These are phyloP conservation scores for Parotocinclus haroldoi DNA, from an alignment of 2,797 vertebrate species.

Conservation along the genomic window DNA sequence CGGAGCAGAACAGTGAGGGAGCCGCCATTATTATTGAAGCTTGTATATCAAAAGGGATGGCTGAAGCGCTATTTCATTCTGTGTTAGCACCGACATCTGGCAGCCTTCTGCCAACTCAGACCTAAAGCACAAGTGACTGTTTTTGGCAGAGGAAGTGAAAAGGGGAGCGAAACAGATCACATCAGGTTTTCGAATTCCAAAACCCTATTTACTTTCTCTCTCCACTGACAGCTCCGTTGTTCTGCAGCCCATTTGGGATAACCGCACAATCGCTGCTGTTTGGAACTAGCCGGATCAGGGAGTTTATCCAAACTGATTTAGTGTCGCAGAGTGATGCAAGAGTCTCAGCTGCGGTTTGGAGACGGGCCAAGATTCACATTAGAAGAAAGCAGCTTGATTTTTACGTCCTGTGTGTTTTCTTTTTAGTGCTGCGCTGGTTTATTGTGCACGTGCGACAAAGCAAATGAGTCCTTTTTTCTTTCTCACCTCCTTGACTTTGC, in stretches of 20 bases:
- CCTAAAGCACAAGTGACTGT: slow-evolving; percentile 31
- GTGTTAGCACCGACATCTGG: slow-evolving; percentile 25
- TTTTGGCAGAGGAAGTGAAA: slow-evolving; percentile 26
- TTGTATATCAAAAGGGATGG: slow-evolving; percentile 36
- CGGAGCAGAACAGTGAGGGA: background rate
- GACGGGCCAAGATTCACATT: slow-evolving; percentile 21
- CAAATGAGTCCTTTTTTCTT: slow-evolving; percentile 18
- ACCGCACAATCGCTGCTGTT: slow-evolving; percentile 37
- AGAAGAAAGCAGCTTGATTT: slow-evolving; percentile 31
- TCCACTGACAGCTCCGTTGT: slow-evolving; percentile 52
- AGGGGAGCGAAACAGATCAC: slow-evolving; percentile 30
- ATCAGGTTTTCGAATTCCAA: slow-evolving; percentile 42
- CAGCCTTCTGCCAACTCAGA: slow-evolving; percentile 29
- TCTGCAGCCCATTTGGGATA: slow-evolving; percentile 43
- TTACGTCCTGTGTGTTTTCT: slow-evolving; percentile 35
- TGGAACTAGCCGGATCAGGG: slow-evolving; percentile 34
- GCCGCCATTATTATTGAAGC: slow-evolving; percentile 26
- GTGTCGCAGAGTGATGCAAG: slow-evolving; percentile 31
- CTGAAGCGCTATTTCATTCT: slow-evolving; percentile 35
- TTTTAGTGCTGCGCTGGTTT: slow-evolving; percentile 25
- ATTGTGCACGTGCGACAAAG: slow-evolving; percentile 27
- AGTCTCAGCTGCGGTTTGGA: slow-evolving; percentile 23
- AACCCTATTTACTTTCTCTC: slow-evolving; percentile 53
- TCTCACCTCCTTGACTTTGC: no score
- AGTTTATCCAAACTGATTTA: slow-evolving; percentile 37